Conservation (phyloP, 2,797 vertebrate species). For the Xiphophorus birchmanni region DNA sequence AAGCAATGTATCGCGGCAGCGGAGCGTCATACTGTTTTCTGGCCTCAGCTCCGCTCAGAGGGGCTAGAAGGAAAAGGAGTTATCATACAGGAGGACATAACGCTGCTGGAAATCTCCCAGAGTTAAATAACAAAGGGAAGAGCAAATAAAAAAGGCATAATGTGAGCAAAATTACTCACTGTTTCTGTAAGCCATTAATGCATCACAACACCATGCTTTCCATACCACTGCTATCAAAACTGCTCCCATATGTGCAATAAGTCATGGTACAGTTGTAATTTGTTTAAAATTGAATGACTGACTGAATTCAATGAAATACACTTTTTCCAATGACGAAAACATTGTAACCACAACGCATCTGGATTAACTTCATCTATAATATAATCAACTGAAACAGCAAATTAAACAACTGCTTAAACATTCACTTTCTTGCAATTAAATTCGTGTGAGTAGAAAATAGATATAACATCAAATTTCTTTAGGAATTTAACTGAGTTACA, state of each 20-base stretch:
- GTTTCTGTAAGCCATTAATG: conserved; percentile 63
- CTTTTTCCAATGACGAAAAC: conserved; percentile 62
- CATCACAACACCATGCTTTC: conserved; percentile 60
- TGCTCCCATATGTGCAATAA: conserved; percentile 72
- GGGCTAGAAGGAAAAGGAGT: conserved; percentile 56
- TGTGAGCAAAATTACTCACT: conserved; percentile 41
- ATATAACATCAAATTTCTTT: not conserved
- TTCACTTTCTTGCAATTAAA: not conserved
- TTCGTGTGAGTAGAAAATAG: not conserved
- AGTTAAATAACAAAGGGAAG: conserved; percentile 67
- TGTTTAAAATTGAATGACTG: conserved; percentile 56
- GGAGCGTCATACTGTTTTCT: conserved; percentile 69
- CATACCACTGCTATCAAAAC: conserved; percentile 51
- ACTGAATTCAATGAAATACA: conserved; percentile 64
- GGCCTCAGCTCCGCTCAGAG: conserved; percentile 70
- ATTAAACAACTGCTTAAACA: conserved; percentile 29
- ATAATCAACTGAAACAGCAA: conserved; percentile 65
- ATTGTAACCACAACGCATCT: conserved; percentile 67
- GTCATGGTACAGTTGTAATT: conserved; percentile 67
- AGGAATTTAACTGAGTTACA: not conserved
- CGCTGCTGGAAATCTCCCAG: conserved; percentile 63
- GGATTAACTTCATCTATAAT: conserved; percentile 59
- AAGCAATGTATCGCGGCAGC: conserved; percentile 63
- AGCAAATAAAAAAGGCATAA: conserved; percentile 54
- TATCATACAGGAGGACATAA: conserved; percentile 62